Percentiles rank a stretch among this genome's conserved stretches.
Evolutionary conservation across 2,888 invertebrate species (phyloP).

Genomic region (Dexiosoma caninum): DNA sequence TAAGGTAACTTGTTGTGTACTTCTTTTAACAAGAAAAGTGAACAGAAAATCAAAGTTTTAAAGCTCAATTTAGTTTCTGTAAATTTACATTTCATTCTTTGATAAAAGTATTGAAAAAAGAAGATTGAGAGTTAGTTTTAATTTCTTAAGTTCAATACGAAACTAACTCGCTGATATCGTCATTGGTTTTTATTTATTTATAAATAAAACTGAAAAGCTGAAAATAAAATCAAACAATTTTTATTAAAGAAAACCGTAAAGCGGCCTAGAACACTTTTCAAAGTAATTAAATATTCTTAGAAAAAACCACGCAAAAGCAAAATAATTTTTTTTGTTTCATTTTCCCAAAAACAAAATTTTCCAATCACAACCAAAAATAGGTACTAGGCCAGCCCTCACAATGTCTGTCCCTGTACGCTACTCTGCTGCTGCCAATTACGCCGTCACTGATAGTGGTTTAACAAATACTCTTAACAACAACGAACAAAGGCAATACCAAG

Average conservation of each 20-base stretch:
- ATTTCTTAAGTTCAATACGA: background rate
- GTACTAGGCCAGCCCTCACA: constrained; percentile 79
- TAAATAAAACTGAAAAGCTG: constrained; percentile 66
- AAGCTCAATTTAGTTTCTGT: constrained; percentile 71
- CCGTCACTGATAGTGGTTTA: constrained; percentile 77
- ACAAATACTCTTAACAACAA: constrained; percentile 71
- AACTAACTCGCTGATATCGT: constrained; percentile 65
- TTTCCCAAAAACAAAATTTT: constrained; percentile 49
- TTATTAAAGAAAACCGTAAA: constrained; percentile 31
- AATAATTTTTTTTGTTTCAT: constrained; percentile 39
- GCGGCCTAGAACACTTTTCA: constrained; percentile 61
- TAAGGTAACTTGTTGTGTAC: constrained; percentile 61
- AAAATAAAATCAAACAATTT: constrained; percentile 74
- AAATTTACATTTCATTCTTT: background rate
- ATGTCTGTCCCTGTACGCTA: constrained; percentile 79
- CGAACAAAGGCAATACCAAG: constrained; percentile 75
- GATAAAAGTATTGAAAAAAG: background rate
- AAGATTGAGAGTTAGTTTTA: constrained; percentile 57
- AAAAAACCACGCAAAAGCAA: constrained; percentile 15
- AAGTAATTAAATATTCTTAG: constrained; percentile 37
- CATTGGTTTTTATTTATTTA: constrained; percentile 22
- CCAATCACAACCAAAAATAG: constrained; percentile 68
- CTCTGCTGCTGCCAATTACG: constrained; percentile 78
- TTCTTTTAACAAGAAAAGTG: constrained; percentile 27
- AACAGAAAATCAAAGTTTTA: constrained; percentile 63